phyloP scores from a whole-genome alignment of 2,888 invertebrate genomes.

The Hemistola chrysoprasaria region DNA sequence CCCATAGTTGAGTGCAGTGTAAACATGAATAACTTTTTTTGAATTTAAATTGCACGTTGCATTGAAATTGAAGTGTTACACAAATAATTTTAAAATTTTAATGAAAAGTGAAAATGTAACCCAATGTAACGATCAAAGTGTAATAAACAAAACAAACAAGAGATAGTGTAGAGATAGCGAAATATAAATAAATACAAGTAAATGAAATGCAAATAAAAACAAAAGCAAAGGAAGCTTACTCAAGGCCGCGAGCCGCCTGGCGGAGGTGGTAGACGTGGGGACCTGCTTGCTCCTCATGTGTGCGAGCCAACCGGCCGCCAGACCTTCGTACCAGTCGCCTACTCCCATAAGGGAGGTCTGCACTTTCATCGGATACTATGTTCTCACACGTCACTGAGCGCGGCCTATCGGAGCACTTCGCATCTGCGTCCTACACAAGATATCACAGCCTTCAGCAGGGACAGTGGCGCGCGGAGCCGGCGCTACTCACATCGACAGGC shows the following conservation, averaged over 20 bases:
- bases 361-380: constrained; percentile 74
- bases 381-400: constrained; percentile 58
- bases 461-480: constrained; percentile 49
- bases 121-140: constrained; percentile 1
- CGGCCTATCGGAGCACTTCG: constrained; percentile 47
- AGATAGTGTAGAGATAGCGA: constrained; percentile 31
- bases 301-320: constrained; percentile 77
- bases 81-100: too few relatives aligned
- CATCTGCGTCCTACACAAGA: constrained; percentile 55
- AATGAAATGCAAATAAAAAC: constrained; percentile 67
- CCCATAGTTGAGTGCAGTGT: too few relatives aligned
- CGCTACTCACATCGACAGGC: constrained; percentile 88
- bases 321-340: constrained; percentile 76
- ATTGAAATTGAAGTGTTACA: too few relatives aligned
- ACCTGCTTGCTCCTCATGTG: constrained; percentile 81
- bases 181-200: constrained; percentile 35
- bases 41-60: constrained; percentile 8
- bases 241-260: constrained; percentile 79
- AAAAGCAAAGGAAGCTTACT: constrained; percentile 81
- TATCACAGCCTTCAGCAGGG: constrained; percentile 62
- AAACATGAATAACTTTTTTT: constrained; percentile 3
- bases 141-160: constrained; percentile 28
- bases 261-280: constrained; percentile 77
- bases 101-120: too few relatives aligned
- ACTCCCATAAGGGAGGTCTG: constrained; percentile 78